Conservation (phyloP, 2,888 invertebrate species). For the Conchocele bisecta region DNA sequence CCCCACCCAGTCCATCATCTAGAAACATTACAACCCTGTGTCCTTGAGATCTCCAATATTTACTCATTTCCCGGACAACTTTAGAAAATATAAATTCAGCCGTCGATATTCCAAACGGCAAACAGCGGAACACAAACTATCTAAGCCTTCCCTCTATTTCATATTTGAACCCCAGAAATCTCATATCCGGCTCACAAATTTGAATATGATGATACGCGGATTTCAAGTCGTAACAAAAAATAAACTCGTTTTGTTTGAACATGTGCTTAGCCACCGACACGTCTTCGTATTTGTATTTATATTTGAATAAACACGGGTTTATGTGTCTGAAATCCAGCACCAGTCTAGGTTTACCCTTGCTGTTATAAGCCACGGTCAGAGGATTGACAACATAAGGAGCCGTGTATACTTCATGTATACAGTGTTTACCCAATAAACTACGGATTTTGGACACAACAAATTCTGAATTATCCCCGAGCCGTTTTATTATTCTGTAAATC, state of each 20-base stretch:
- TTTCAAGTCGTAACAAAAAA: slow-evolving; percentile 26
- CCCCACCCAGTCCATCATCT: background rate
- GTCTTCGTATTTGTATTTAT: slow-evolving; percentile 34
- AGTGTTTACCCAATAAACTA: slow-evolving; percentile 4
- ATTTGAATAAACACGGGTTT: slow-evolving; percentile 29
- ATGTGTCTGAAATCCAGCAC: slow-evolving; percentile 28
- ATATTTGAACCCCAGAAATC: background rate
- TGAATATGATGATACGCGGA: slow-evolving; percentile 37
- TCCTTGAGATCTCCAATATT: background rate
- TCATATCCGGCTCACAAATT: too few relatives aligned
- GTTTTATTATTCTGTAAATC: background rate
- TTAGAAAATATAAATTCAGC: background rate
- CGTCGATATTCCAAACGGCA: background rate
- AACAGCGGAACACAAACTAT: background rate
- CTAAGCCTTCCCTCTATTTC: background rate
- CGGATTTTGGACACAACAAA: background rate
- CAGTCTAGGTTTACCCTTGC: slow-evolving; percentile 13
- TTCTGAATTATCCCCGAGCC: background rate
- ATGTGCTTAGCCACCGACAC: slow-evolving; percentile 4
- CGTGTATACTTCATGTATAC: slow-evolving; percentile 2
- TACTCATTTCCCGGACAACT: background rate
- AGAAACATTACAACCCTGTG: background rate
- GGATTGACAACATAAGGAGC: slow-evolving; percentile 21
- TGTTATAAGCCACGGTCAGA: slow-evolving; percentile 24
- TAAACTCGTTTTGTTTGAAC: slow-evolving; percentile 24